A percentile compares a stretch with the other conserved stretches of the same genome.
phyloP scores from a whole-genome alignment of 2,797 vertebrate genomes.

The Anguilla anguilla region DNA sequence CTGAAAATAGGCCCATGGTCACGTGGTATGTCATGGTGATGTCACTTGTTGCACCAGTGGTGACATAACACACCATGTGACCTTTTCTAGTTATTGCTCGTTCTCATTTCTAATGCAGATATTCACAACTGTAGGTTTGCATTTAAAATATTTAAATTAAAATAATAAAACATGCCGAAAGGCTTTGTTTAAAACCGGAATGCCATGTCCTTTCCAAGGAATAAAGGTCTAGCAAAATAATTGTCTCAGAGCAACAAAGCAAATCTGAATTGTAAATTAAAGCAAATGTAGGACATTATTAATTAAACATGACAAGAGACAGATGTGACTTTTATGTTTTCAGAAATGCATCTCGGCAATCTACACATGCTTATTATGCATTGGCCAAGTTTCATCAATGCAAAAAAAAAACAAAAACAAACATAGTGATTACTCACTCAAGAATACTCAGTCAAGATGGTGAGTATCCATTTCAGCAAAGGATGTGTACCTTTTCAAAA shows the following conservation, averaged over 20 bases:
- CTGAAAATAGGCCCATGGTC: background rate
- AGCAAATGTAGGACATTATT: conserved; percentile 1
- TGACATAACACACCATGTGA: background rate
- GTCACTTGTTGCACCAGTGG: background rate
- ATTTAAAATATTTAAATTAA: background rate
- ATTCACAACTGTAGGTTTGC: background rate
- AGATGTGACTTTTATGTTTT: background rate
- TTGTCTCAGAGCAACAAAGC: background rate
- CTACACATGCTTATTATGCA: background rate
- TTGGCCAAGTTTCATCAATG: background rate
- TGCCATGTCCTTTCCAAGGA: conserved; percentile 1
- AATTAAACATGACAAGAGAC: background rate
- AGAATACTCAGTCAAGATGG: background rate
- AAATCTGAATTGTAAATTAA: conserved; percentile 13
- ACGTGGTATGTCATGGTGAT: background rate
- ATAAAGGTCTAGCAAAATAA: background rate
- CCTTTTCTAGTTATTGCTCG: background rate
- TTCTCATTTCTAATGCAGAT: background rate
- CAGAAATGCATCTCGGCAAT: background rate
- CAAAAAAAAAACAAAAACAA: too few relatives aligned
- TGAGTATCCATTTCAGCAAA: background rate
- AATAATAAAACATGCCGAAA: conserved; percentile 16
- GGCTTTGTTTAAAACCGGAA: conserved; percentile 23
- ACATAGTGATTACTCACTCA: too few relatives aligned
- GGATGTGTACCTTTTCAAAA: background rate